These are phyloP conservation scores for Embiotoca jacksoni DNA, from an alignment of 2,113 vertebrate genomes.

Conservation along the genomic window DNA sequence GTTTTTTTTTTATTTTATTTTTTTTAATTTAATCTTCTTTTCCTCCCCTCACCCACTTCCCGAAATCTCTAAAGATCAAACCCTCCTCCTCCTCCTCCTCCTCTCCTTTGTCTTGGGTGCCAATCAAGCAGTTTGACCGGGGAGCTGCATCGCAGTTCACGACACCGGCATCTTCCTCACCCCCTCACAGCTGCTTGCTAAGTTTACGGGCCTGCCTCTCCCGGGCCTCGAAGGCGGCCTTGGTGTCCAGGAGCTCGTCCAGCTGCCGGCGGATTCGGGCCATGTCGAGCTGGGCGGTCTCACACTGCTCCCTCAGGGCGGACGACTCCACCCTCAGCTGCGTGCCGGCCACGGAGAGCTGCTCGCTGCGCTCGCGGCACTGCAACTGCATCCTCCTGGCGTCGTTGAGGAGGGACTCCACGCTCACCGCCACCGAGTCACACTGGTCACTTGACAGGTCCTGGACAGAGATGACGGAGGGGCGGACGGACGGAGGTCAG, in stretches of 20 bases:
- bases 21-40: background rate
- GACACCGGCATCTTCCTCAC: constrained; percentile 46
- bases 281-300: constrained; percentile 80
- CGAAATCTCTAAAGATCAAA: no score
- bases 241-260: constrained; percentile 76
- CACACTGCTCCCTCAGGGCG: constrained; percentile 72
- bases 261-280: constrained; percentile 70
- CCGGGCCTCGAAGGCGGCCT: constrained; percentile 70
- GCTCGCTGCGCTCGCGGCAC: constrained; percentile 73
- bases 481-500: constrained; percentile 5
- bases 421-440: constrained; percentile 70
- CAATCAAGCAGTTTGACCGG: background rate
- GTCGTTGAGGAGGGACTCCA: constrained; percentile 76
- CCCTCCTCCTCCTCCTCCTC: background rate
- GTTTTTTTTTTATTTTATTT: constrained; percentile 58
- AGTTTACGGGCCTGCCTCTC: constrained; percentile 79
- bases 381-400: constrained; percentile 75
- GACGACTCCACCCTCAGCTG: constrained; percentile 77
- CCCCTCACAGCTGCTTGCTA: constrained; percentile 77
- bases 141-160: background rate
- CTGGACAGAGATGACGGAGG: constrained; percentile 38
- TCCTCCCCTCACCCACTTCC: no score
- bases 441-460: constrained; percentile 69
- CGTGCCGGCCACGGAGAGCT: constrained; percentile 64
- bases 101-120: background rate